Evolutionary conservation across 2,888 invertebrate genomes (phyloP).

Genomic region (Troides helena): DNA sequence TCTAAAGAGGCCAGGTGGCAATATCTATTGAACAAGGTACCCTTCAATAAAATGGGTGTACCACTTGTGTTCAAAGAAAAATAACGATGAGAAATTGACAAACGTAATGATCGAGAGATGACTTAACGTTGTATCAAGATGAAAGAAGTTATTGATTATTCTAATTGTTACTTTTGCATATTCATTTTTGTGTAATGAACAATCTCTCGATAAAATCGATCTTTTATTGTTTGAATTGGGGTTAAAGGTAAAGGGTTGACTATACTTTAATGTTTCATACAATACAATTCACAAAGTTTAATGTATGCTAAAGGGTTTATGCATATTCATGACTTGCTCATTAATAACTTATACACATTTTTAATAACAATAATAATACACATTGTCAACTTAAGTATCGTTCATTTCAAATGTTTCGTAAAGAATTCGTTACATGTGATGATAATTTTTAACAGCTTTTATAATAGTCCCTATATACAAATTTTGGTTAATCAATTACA

Average conservation of each 20-base stretch:
- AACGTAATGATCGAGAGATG: conserved; percentile 52
- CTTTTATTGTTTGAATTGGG: conserved; percentile 30
- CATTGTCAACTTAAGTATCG: not conserved
- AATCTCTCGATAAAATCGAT: conserved; percentile 38
- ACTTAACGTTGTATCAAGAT: conserved; percentile 54
- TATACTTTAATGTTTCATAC: conserved; percentile 6
- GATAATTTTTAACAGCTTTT: too few species aligned
- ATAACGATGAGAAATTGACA: conserved; percentile 31
- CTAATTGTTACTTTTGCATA: conserved; percentile 75
- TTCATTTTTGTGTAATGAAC: conserved; percentile 51
- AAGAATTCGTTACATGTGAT: not conserved
- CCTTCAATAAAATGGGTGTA: conserved; percentile 33
- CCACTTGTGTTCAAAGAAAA: conserved; percentile 24
- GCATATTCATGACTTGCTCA: conserved; percentile 68
- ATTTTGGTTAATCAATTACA: too few species aligned
- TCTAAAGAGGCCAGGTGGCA: conserved; percentile 25
- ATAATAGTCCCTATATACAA: too few species aligned
- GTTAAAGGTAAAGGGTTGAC: conserved; percentile 37
- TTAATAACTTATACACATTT: conserved; percentile 44
- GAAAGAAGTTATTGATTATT: conserved; percentile 63
- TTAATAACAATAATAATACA: not conserved
- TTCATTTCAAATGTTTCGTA: not conserved
- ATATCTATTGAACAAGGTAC: conserved; percentile 25
- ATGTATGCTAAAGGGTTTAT: conserved; percentile 42
- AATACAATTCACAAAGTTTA: conserved; percentile 17